Base-by-base conservation (phyloP, 1,140 invertebrate species). In the Drosophila navojoa region DNA sequence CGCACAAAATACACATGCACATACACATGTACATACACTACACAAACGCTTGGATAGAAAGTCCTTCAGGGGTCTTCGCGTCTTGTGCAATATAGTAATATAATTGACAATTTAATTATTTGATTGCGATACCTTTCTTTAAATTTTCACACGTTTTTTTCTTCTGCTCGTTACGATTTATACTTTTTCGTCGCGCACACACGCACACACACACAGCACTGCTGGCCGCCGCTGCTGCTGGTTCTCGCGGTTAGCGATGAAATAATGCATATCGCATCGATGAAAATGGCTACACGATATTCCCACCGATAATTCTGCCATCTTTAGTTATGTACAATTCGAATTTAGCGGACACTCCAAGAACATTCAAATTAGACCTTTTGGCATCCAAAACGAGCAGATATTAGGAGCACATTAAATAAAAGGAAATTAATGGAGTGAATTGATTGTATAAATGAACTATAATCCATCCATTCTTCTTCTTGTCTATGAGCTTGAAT, bases 121-220 rank as follows among this genome's bases (percentile, higher is more conserved):
- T 22, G 49, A 58, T 67, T 66, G 53, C 62, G 62, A 76, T 87
- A 86, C 81, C 82, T 86, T 79, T 77, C 68, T 77, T 87, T 79
- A 75, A 87, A 82, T 78, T 82, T 89, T 87, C 82, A 89, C 82
- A 87, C 84, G 84, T 89, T 87, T 87, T 86, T 73, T 74, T 84
- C 69, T 84, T 80, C 82, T 55, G 82, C 75, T 87, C 76, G 79
- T 89, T 87, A 87, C 79, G 82, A 82, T 87, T 87, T 87, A 87
- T 76, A 87, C 75, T 89, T 81, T 86, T 81, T 82, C 82, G 82
- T 85, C 81, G 81, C 74, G 81, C 67, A 82, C 82, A 69, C 82
- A 77, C 78, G 81, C 76, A 81, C 79, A 77, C 79, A 80, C 75
- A 81, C 79, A 74, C 77, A 74, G 70, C 76, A 76, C 71, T 77